phyloP scores from a whole-genome alignment of 2,888 invertebrate species.

The Lucinisca nassula region DNA sequence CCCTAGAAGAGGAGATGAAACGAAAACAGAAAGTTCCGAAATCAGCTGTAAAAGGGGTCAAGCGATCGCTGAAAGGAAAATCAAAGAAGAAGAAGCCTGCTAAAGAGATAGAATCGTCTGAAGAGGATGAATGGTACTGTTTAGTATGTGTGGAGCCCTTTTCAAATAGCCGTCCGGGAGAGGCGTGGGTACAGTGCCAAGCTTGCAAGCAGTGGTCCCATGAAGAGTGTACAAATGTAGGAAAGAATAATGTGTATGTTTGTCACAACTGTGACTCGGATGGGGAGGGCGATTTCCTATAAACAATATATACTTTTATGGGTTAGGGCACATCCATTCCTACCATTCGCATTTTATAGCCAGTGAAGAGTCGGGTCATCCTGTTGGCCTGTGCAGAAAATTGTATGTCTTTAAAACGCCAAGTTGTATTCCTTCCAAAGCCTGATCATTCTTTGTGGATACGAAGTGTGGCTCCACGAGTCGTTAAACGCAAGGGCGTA shows the following conservation, averaged over 20 bases:
- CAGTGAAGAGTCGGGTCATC: not conserved
- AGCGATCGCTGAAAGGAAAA: not conserved
- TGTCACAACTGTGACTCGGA: not conserved
- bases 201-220: not conserved
- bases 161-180: not conserved
- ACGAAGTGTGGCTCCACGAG: too few species aligned
- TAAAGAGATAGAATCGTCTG: not conserved
- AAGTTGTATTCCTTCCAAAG: too few species aligned
- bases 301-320: not conserved
- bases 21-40: not conserved
- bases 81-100: not conserved
- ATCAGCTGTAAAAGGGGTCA: not conserved
- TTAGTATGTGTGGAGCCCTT: not conserved
- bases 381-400: not conserved
- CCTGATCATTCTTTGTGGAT: too few species aligned
- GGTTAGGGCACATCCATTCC: not conserved
- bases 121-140: not conserved
- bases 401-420: not conserved
- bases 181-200: not conserved
- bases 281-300: not conserved
- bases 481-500: too few species aligned
- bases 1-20: not conserved
- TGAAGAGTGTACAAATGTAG: not conserved
- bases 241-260: not conserved
- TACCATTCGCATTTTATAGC: not conserved